Base-by-base conservation (phyloP, 2,888 invertebrate genomes). In the Lumbricus terrestris region DNA sequence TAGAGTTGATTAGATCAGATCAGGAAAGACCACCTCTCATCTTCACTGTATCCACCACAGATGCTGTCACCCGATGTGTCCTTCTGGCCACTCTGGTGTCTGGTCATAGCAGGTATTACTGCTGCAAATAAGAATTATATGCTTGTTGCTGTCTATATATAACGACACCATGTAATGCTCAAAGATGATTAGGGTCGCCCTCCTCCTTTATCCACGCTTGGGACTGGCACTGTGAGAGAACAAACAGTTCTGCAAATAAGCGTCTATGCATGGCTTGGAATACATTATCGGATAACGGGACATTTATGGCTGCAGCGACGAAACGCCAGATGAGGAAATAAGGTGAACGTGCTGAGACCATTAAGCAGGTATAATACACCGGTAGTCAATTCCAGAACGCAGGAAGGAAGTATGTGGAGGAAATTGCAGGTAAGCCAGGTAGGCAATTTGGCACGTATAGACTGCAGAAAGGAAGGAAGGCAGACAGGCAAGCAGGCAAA, bases 351-450 rank as follows among this genome's bases (percentile, higher is more conserved):
- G 69, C 69, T n/a, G n/a, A n/a, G 69, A n/a, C 69, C 69, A 69
- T 69, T 69, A 69, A n/a, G n/a, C 69, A 69, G 69, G 29, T n/a
- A n/a, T n/a, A n/a, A n/a, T n/a, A n/a, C n/a, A n/a, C n/a, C n/a
- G n/a, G n/a, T 11, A 69, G 29, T 29, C 47, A 20, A 47, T 69
- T n/a, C 16, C 16, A 69, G 69, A n/a, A 69, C 0, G 16, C 69
- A 69, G 69, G 69, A 69, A 69, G 69, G 69, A 69, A 69, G 69
- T n/a, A n/a, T n/a, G n/a, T n/a, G n/a, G n/a, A n/a, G 29, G 13
- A n/a, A 69, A 69, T 69, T n/a, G n/a, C 69, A 69, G 69, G 69
- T 69, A n/a, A 69, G 69, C 69, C 69, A 69, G 69, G 69, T 69
- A n/a, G n/a, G 69, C 69, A 69, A 69, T 69, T 69, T 29, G 69